Base-by-base conservation (phyloP, 2,888 invertebrate genomes). In the Lycia hirtaria region DNA sequence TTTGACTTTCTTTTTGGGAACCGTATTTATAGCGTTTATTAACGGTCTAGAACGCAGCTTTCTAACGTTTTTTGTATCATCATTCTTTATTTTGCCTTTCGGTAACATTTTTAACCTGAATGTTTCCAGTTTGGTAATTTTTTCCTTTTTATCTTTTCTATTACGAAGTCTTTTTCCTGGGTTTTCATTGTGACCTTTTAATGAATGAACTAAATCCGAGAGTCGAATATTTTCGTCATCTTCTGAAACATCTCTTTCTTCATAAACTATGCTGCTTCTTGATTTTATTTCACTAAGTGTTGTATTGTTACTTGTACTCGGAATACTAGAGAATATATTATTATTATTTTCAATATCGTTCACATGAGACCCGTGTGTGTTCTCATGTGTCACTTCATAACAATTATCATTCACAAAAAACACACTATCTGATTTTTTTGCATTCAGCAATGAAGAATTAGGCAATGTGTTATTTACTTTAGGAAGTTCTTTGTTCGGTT, bases 51-150 rank as follows among this genome's bases (percentile, higher is more conserved):
- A 41, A 7, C 56, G 64, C 35, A 54, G 22, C 28, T 68, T 78
- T 32, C 62, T 71, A 59, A 65, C 52, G 15, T 64, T 61, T 41
- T 67, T 57, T 20, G 56, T 44, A n/a, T 15, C 0, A 17, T 35
- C 48, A 4, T 55, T 59, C 59, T 61, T 78, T 56, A 88, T 88
- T 72, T 89, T 90, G 64, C 68, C 68, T 69, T 78, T 86, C 1
- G 87, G 83, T 56, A 75, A 17, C 56, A 86, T 64, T 55, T 74
- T 80, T 17, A 75, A 74, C 48, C 78, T 80, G 7, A 87, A 58
- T 68, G 76, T 85, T 41, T 81, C 78, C 61, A 89, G 70, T 59
- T 78, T 82, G 15, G 80, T 78, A 56, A 76, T 59, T 68, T 81
- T 87, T 55, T 62, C 78, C 7, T 0, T 41, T 47, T 69, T 73